Evolutionary conservation across 2,113 vertebrate genomes (phyloP).

Genomic region (Campylomormyrus tamandua): DNA sequence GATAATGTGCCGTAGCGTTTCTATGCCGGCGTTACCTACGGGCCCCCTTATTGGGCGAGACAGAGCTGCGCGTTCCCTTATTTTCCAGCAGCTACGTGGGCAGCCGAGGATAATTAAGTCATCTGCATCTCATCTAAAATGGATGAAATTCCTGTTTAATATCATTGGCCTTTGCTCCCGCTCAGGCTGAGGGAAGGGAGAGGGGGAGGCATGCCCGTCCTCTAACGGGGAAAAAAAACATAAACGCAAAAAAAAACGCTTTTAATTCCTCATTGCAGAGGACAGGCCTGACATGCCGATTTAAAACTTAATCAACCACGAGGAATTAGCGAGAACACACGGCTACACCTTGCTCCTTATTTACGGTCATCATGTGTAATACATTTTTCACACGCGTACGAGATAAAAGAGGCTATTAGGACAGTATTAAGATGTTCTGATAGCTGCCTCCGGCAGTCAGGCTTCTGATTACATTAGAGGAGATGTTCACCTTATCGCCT

Average conservation of each 20-base stretch:
- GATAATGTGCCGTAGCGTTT: neutral
- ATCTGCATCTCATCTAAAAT: constrained; percentile 61
- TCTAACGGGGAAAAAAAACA: constrained; percentile 28
- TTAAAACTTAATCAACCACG: constrained; percentile 67
- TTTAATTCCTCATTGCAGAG: constrained; percentile 3
- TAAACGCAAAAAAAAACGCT: constrained; percentile 5
- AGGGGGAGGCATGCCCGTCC: neutral
- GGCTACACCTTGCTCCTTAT: constrained; percentile 56
- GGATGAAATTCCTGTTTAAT: constrained; percentile 54
- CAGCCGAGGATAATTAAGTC: constrained; percentile 64
- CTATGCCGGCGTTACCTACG: neutral
- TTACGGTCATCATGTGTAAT: constrained; percentile 64
- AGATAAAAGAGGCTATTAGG: constrained; percentile 41
- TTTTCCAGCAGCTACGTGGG: constrained; percentile 41
- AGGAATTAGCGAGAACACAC: constrained; percentile 53
- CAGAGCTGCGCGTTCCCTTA: constrained; percentile 33
- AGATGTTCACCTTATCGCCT: constrained; percentile 56
- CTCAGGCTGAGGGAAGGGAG: constrained; percentile 19
- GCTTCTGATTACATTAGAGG: constrained; percentile 58
- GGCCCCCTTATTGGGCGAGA: constrained; percentile 17
- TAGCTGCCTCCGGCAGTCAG: constrained; percentile 47
- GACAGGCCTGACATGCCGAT: constrained; percentile 58
- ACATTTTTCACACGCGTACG: constrained; percentile 31
- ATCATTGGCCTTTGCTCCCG: constrained; percentile 26
- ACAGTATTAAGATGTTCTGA: constrained; percentile 48